A percentile compares a stretch with the other conserved stretches of the same genome.
These are phyloP conservation scores for Promerops cafer DNA, from an alignment of 2,113 vertebrate species.

Conservation along the genomic window DNA sequence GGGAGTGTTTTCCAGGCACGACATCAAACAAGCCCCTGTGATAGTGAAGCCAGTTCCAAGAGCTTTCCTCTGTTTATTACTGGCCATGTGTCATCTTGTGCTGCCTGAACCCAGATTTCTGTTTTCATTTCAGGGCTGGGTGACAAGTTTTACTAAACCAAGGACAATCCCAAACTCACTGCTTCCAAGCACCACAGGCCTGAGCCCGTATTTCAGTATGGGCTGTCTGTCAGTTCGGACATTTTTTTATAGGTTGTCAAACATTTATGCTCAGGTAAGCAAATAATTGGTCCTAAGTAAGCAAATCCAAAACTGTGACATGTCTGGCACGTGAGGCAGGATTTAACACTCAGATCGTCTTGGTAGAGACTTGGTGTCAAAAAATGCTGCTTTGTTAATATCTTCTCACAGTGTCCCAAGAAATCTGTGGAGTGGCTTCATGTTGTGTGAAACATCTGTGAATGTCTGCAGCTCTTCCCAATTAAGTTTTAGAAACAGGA, in stretches of 20 bases:
- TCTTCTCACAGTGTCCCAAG: background rate
- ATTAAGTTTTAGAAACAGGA: background rate
- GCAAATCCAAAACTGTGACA: background rate
- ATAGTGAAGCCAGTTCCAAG: background rate
- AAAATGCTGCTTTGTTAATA: background rate
- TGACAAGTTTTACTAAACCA: conserved; percentile 87
- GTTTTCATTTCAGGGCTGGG: conserved; percentile 81
- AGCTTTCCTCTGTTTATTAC: background rate
- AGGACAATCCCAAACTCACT: conserved; percentile 88
- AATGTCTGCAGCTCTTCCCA: background rate
- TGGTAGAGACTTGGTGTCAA: background rate
- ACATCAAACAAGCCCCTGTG: background rate
- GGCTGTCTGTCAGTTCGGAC: conserved; percentile 91
- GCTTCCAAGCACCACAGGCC: conserved; percentile 88
- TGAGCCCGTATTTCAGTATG: conserved; percentile 89
- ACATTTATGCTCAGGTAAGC: conserved; percentile 91
- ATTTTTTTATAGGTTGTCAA: conserved; percentile 89
- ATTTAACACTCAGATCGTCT: background rate
- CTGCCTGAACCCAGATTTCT: background rate
- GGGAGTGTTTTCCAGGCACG: background rate
- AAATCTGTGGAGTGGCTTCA: background rate
- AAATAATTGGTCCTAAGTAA: background rate
- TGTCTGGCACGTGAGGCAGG: background rate
- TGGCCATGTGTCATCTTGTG: background rate
- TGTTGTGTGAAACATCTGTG: background rate